A percentile compares a stretch with the other conserved stretches of the same genome.
phyloP scores from a whole-genome alignment of 2,113 vertebrate genomes.

The Irena cyanogastra region DNA sequence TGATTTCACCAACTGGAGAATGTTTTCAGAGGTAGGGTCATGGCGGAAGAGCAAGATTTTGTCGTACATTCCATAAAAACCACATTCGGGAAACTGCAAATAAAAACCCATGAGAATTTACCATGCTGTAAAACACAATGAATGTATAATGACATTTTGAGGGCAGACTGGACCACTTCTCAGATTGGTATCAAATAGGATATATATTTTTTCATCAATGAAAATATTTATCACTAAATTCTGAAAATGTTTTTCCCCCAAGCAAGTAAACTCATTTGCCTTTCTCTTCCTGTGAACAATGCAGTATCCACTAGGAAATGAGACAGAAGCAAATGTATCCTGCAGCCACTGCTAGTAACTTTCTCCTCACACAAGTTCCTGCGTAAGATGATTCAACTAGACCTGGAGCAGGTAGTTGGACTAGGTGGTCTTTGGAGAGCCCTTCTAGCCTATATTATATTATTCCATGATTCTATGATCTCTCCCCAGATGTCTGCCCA shows the following conservation, averaged over 20 bases:
- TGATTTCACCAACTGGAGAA: constrained; percentile 86
- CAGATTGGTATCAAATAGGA: background rate
- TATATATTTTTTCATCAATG: background rate
- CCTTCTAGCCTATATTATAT: background rate
- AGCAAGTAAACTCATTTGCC: background rate
- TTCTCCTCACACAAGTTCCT: background rate
- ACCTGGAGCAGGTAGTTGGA: background rate
- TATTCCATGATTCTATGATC: background rate
- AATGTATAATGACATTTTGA: background rate
- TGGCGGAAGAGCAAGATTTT: constrained; percentile 92
- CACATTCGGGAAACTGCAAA: constrained; percentile 88
- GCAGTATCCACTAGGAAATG: background rate
- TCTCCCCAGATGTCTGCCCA: background rate
- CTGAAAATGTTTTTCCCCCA: background rate
- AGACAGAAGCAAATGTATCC: background rate
- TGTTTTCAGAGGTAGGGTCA: constrained; percentile 83
- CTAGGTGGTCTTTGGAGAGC: background rate
- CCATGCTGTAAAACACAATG: background rate
- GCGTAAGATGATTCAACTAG: background rate
- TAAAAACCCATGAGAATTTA: constrained; percentile 47
- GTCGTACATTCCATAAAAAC: constrained; percentile 90
- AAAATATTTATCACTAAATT: background rate
- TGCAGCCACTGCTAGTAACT: background rate
- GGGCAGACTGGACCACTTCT: background rate
- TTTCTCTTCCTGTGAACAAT: background rate